Percentiles rank a stretch among this genome's conserved stretches.
Evolutionary conservation across 1,140 invertebrate species (phyloP).

Genomic region (Calliphora vicina): DNA sequence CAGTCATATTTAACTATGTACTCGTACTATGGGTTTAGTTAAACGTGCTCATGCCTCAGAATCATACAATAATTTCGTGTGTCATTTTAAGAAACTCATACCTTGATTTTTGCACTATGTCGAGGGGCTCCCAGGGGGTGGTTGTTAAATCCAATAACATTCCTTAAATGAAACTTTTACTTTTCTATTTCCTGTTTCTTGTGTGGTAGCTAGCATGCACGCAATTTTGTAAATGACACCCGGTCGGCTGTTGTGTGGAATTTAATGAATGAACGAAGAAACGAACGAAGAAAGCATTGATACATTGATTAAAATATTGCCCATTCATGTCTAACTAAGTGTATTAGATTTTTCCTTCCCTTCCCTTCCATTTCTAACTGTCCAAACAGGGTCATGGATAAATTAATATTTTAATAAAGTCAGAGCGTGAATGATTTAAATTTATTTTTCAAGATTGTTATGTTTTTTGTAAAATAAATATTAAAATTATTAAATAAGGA

Average conservation of each 20-base stretch:
- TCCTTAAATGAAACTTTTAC: conserved; percentile 1
- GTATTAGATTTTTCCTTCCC: not conserved
- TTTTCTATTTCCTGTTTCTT: not conserved
- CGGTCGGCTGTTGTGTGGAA: not conserved
- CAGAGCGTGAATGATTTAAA: no score
- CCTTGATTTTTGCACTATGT: not conserved
- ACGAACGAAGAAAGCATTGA: not conserved
- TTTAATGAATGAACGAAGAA: not conserved
- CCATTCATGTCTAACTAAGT: not conserved
- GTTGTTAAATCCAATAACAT: not conserved
- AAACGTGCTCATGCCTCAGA: not conserved
- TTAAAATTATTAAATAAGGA: no score
- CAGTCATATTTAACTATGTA: no score
- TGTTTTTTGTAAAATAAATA: no score
- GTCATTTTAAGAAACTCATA: not conserved
- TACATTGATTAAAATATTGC: not conserved
- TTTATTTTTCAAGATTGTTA: no score
- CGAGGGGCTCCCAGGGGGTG: not conserved
- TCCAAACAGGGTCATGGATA: not conserved
- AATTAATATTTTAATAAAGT: no score
- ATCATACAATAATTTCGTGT: not conserved
- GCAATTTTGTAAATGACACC: not conserved
- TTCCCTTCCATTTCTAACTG: no score
- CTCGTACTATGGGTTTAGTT: no score
- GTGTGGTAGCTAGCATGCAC: not conserved